phyloP scores from a whole-genome alignment of 2,797 vertebrate genomes.

The Eulemur mongoz region DNA sequence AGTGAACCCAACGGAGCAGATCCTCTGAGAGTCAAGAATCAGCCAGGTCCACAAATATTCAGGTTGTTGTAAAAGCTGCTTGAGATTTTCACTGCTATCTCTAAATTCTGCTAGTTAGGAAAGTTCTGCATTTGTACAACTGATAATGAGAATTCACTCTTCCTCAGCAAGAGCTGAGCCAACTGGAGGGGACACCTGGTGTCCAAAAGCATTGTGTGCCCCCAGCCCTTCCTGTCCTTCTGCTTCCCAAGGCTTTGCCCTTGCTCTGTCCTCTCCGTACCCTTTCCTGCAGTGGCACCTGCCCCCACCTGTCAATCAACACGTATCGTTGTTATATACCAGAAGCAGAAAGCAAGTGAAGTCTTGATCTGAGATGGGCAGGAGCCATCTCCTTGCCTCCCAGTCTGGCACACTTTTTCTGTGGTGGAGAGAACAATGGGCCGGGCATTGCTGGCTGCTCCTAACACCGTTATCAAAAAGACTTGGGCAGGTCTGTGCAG shows the following conservation, averaged over 20 bases:
- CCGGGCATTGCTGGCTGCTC: background rate
- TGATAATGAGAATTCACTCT: background rate
- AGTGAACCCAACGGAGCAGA: background rate
- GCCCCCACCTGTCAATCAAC: background rate
- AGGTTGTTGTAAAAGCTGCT: background rate
- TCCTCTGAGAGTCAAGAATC: background rate
- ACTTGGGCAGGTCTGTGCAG: background rate
- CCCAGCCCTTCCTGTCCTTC: background rate
- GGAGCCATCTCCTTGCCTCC: background rate
- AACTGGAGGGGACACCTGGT: accelerated
- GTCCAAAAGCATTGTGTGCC: background rate
- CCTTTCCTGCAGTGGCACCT: background rate
- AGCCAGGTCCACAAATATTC: background rate
- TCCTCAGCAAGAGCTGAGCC: background rate
- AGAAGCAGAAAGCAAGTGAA: background rate
- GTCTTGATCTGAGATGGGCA: background rate
- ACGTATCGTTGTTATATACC: background rate
- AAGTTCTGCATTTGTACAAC: background rate
- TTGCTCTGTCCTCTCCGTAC: background rate
- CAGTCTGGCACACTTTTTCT: background rate
- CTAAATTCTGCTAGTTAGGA: background rate
- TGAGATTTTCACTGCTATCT: background rate
- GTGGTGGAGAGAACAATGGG: background rate
- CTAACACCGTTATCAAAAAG: background rate
- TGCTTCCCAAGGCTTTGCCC: background rate